Percentiles rank a stretch among this genome's conserved stretches.
Evolutionary conservation across 2,113 vertebrate species (phyloP).

Genomic region (Colaptes auratus): DNA sequence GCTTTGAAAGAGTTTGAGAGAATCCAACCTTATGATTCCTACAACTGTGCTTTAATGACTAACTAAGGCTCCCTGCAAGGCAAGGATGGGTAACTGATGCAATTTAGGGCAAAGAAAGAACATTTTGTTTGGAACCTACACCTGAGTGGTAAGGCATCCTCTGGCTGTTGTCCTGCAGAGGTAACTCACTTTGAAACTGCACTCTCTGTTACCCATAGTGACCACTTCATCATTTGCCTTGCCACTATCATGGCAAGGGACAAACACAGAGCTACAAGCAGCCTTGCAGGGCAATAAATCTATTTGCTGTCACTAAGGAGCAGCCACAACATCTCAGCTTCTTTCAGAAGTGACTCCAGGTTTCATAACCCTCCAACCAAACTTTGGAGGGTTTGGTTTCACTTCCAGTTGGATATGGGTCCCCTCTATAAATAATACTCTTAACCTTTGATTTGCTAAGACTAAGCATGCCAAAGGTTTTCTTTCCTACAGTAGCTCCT

Average conservation of each 20-base stretch:
- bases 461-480: not conserved
- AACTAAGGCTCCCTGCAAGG: not conserved
- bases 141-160: not conserved
- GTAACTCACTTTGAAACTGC: not conserved
- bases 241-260: not conserved
- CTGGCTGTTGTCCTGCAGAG: not conserved
- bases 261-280: not conserved
- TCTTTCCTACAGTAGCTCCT: slow-evolving; percentile 21
- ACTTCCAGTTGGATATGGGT: not conserved
- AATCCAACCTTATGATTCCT: not conserved
- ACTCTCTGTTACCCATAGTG: fast-evolving
- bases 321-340: not conserved
- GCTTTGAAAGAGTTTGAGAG: slow-evolving; percentile 18
- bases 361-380: not conserved
- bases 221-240: not conserved
- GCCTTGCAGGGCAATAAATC: not conserved
- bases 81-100: not conserved
- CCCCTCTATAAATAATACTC: not conserved
- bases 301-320: not conserved
- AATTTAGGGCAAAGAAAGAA: not conserved
- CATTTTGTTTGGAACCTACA: not conserved
- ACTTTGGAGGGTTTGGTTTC: not conserved
- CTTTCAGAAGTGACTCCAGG: not conserved
- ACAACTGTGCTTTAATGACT: not conserved
- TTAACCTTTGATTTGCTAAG: not conserved